Evolutionary conservation across 1,140 invertebrate species (phyloP), one percentile per base, ranked within the genome.

Genomic region (Catajapyx aquilonaris): DNA sequence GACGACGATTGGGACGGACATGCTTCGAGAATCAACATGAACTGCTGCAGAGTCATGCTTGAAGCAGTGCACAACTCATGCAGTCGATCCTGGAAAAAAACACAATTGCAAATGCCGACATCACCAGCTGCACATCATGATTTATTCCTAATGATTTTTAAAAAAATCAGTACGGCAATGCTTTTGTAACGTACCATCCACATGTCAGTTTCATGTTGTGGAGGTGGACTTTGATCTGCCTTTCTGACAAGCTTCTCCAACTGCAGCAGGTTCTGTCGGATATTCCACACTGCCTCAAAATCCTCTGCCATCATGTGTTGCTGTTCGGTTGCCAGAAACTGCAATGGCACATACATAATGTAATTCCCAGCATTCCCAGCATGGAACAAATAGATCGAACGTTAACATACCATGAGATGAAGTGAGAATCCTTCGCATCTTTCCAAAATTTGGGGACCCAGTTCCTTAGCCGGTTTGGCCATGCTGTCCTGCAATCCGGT

Each of bases 401-500:
- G n/a, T 10, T 28, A 10, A 9, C 15, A 39, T 41, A 45, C 60
- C 46, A 76, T 59, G 9, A 83, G 46, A 44, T 81, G 70, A 35
- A 65, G 61, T 1, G 72, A 62, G 51, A 77, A 87, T 30, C 90
- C 90, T 57, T 73, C 73, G 44, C 81, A 79, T 36, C 85, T 65
- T 39, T 90, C 80, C 33, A 85, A 71, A 44, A 81, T 80, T 25
- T 70, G 71, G 1, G 73, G 55, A 7, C 79, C 80, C 20, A 95
- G 54, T 48, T 93, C 84, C 44, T 74, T 68, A 21, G 77, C 69
- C 0, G 77, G 76, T 44, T 74, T 68, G 21, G 77, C 69, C 0
- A 77, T 76, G 2, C 62, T 63, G 18, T 55, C 48, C 22, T 64
- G 40, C 46, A 81, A 51, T 13, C 71, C 60, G 32, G 58, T 61